Conservation (phyloP, 2,888 invertebrate species). For the Salticus scenicus region DNA sequence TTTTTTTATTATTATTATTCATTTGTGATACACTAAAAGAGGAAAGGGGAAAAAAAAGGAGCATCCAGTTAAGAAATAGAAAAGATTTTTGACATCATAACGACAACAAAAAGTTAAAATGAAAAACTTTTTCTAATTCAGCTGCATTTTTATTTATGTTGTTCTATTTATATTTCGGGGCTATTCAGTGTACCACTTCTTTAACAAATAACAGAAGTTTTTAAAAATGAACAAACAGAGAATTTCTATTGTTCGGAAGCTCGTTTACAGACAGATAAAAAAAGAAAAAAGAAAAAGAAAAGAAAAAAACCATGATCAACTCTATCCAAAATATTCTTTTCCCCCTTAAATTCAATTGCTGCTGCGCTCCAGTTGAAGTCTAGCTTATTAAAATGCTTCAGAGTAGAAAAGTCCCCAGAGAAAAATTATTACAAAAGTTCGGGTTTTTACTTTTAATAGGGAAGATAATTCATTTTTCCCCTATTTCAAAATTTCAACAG, state of each 20-base stretch:
- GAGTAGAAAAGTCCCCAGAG: background rate
- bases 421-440: constrained; percentile 1
- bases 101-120: background rate
- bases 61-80: background rate
- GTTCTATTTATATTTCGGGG: constrained; percentile 5
- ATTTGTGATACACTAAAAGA: background rate
- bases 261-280: constrained; percentile 5
- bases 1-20: background rate
- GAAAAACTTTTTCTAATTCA: background rate
- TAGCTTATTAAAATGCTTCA: constrained; percentile 2
- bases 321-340: constrained; percentile 19
- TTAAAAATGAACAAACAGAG: constrained; percentile 12
- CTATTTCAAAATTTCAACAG: background rate
- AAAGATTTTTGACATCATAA: constrained; percentile 16
- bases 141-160: background rate
- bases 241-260: background rate
- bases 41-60: background rate
- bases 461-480: background rate
- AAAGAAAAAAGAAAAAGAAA: background rate
- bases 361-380: background rate
- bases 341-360: constrained; percentile 12
- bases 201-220: background rate
- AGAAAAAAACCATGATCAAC: constrained; percentile 49
- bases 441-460: background rate
- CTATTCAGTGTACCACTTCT: background rate